Percentiles rank a stretch among this genome's conserved stretches.
Evolutionary conservation across 2,113 vertebrate genomes (phyloP).

Genomic region (Channa argus): DNA sequence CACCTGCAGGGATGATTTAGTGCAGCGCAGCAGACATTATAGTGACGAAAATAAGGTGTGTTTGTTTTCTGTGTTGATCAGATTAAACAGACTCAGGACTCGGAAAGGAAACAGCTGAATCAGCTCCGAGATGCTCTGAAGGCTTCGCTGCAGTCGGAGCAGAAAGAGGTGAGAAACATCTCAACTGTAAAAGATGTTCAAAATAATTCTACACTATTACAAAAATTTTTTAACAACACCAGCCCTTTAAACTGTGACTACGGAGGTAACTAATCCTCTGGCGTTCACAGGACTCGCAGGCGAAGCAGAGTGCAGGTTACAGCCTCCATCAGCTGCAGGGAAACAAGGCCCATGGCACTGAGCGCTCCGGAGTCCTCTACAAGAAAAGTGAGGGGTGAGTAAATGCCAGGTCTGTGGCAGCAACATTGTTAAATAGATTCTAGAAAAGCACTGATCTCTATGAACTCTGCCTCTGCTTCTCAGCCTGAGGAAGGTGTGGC

Average conservation of each 20-base stretch:
- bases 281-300: slow-evolving; percentile 86
- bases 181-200: no score
- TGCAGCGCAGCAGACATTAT: neutral
- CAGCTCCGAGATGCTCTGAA: slow-evolving; percentile 94
- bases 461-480: neutral
- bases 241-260: no score
- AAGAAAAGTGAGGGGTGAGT: slow-evolving; percentile 96
- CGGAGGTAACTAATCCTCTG: no score
- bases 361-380: slow-evolving; percentile 89
- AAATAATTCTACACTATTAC: no score
- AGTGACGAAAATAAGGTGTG: neutral
- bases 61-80: slow-evolving; percentile 32
- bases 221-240: no score
- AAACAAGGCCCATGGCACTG: slow-evolving; percentile 96
- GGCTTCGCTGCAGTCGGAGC: slow-evolving; percentile 91
- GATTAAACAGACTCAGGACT: slow-evolving; percentile 91
- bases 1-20: no score
- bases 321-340: slow-evolving; percentile 98
- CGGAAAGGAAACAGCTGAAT: slow-evolving; percentile 91
- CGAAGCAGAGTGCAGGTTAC: slow-evolving; percentile 91
- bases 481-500: slow-evolving; percentile 97
- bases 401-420: neutral
- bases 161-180: slow-evolving; percentile 89
- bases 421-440: no score
- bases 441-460: no score